Evolutionary conservation across 1,140 invertebrate species (phyloP).

Genomic region (Trichonephila clavata): DNA sequence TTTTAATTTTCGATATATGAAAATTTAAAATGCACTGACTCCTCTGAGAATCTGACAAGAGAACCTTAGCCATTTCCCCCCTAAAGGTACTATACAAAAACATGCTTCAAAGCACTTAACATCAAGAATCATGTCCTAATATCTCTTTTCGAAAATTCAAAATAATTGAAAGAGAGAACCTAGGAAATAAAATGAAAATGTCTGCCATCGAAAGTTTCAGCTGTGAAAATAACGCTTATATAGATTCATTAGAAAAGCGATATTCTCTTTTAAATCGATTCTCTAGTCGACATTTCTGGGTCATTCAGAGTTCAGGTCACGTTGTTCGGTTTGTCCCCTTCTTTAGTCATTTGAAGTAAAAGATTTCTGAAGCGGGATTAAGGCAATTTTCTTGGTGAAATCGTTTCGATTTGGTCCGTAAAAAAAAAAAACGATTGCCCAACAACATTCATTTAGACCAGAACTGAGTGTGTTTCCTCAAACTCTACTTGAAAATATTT

Average conservation of each 20-base stretch:
- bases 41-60: too few relatives aligned
- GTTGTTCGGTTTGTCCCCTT: background rate
- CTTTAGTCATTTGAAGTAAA: background rate
- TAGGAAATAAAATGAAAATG: background rate
- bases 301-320: slow-evolving; percentile 26
- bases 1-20: too few relatives aligned
- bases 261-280: slow-evolving; percentile 30
- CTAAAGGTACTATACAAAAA: too few relatives aligned
- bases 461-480: background rate
- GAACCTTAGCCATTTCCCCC: too few relatives aligned
- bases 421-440: background rate
- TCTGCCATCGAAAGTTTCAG: background rate
- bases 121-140: background rate
- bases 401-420: background rate
- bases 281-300: background rate
- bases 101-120: background rate
- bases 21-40: too few relatives aligned
- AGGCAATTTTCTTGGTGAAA: slow-evolving; percentile 4
- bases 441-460: background rate
- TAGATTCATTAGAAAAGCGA: slow-evolving; percentile 46
- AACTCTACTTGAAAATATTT: background rate
- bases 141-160: background rate
- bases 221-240: slow-evolving; percentile 48
- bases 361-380: background rate
- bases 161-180: background rate